Base-by-base conservation (phyloP, 1,140 invertebrate genomes). In the Steinernema feltiae region DNA sequence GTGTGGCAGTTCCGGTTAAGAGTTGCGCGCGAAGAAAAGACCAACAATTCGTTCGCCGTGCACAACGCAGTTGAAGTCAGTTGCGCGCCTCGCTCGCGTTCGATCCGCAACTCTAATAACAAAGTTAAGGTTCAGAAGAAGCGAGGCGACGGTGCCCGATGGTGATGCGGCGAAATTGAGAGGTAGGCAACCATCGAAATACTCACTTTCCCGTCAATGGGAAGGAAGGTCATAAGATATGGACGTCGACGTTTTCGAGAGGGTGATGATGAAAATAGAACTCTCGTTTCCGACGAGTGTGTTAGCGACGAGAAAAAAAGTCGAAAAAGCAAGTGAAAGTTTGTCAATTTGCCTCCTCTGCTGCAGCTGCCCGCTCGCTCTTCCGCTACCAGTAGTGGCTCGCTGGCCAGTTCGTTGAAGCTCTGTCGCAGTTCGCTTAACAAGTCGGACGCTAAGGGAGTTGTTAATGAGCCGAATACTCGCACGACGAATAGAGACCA, bases 291-390 rank as follows among this genome's bases (percentile, higher is more conserved):
- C 53, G 53, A 63, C 12, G 53, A 27, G 53, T 7, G 53, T 63
- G 53, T 63, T 17, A 7, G 53, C 24, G 7, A 21, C 24, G 53
- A 27, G 53, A 63, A 63, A 63, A 63, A 63, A 63, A 3, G 53
- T n/a, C 53, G 53, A 63, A 63, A 63, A 63, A 63, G 53, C 53
- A 27, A 41, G 35, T 41, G 35, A 41, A 27, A 63, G 53, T 63
- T 63, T 63, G 53, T 63, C 53, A 63, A 63, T 63, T 27, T 63
- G 53, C 24, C 53, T 63, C 15, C 53, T 63, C 15, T 63, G n/a
- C n/a, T n/a, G 53, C 53, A 63, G 53, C 53, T 63, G 53, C 53
- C 53, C 53, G 2, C 53, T n/a, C n/a, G n/a, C n/a, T n/a, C n/a
- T n/a, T n/a, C n/a, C n/a, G n/a, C n/a, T n/a, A n/a, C n/a, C n/a